These are phyloP conservation scores for Agriotes lineatus DNA, from an alignment of 2,888 invertebrate species.

Conservation along the genomic window DNA sequence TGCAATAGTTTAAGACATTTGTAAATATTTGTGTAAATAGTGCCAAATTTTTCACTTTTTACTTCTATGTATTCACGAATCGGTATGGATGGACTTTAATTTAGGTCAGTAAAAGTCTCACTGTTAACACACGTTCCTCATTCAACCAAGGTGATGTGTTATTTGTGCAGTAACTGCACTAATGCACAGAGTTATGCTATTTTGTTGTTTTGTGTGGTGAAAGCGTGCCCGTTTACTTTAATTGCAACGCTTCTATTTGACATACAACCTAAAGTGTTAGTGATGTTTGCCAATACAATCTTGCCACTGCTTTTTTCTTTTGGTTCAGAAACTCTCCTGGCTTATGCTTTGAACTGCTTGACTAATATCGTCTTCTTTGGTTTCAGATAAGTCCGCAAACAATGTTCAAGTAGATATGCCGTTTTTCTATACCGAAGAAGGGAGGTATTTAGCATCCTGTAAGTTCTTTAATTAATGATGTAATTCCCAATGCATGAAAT, in stretches of 20 bases:
- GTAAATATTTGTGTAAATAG: constrained; percentile 56
- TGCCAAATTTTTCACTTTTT: constrained; percentile 61
- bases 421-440: constrained; percentile 88
- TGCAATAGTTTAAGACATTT: constrained; percentile 25
- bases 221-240: constrained; percentile 18
- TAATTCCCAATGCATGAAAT: too few relatives aligned
- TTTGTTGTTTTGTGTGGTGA: constrained; percentile 25
- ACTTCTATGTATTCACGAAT: constrained; percentile 54
- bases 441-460: constrained; percentile 89
- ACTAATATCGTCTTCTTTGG: constrained; percentile 50
- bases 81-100: constrained; percentile 56
- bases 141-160: constrained; percentile 19
- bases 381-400: constrained; percentile 61
- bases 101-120: constrained; percentile 59
- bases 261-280: too few relatives aligned
- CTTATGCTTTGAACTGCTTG: too few relatives aligned
- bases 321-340: too few relatives aligned
- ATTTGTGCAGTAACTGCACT: constrained; percentile 25
- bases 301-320: too few relatives aligned
- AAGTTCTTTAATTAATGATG: constrained; percentile 59
- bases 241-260: too few relatives aligned
- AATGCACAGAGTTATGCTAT: constrained; percentile 26
- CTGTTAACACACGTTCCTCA: constrained; percentile 12
- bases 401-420: constrained; percentile 79
- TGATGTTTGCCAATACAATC: too few relatives aligned